Conservation (phyloP, 2,797 vertebrate genomes). For the Arnoldichthys spilopterus region DNA sequence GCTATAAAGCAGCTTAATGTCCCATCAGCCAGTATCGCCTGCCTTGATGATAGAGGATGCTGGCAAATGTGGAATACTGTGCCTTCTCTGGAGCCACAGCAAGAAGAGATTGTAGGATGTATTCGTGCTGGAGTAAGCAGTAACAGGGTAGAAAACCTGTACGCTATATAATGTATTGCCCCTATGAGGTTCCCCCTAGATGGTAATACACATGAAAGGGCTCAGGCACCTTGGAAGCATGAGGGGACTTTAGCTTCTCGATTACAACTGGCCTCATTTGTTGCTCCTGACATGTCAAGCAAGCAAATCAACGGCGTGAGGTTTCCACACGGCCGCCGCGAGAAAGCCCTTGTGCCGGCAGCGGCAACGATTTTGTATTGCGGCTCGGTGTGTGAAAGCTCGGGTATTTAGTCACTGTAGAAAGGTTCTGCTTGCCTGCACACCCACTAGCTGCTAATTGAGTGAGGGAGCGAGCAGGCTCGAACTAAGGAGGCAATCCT, state of each 20-base stretch:
- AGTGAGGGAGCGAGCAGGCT: conserved; percentile 77
- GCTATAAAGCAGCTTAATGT: conserved; percentile 39
- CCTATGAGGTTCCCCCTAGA: background rate
- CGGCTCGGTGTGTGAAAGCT: conserved; percentile 73
- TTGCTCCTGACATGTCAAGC: background rate
- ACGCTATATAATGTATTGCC: background rate
- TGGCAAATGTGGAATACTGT: conserved; percentile 9
- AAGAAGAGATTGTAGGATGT: background rate
- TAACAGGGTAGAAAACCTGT: conserved; percentile 7
- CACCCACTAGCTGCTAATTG: conserved; percentile 86
- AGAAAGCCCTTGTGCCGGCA: conserved; percentile 8
- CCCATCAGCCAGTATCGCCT: conserved; percentile 35
- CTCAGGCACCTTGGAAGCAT: background rate
- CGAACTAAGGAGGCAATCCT: conserved; percentile 72
- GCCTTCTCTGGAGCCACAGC: background rate
- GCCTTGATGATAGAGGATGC: conserved; percentile 30
- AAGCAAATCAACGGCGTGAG: background rate
- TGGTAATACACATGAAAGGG: background rate
- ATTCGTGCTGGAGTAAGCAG: conserved; percentile 21
- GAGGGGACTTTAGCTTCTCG: background rate
- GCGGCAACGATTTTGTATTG: conserved; percentile 74
- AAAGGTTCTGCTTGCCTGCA: conserved; percentile 88
- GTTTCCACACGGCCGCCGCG: background rate
- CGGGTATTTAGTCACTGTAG: conserved; percentile 70
- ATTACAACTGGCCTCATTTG: background rate